phyloP scores from a whole-genome alignment of 2,113 vertebrate genomes.

The Thomomys bottae region DNA sequence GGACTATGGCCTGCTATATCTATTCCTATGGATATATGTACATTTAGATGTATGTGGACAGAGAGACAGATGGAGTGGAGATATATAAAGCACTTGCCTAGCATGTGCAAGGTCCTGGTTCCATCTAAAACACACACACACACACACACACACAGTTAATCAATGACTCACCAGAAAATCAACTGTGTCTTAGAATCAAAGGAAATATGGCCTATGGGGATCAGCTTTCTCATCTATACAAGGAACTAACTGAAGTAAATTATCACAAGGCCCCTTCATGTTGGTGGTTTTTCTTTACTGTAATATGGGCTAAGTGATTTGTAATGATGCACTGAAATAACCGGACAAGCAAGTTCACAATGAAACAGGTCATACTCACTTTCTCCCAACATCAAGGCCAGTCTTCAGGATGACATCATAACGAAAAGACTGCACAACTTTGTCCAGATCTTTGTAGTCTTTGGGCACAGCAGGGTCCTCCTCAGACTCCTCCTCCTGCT shows the following conservation, averaged over 20 bases:
- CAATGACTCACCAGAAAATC: slow-evolving; percentile 1
- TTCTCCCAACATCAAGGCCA: slow-evolving; percentile 93
- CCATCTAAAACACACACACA: too few relatives aligned
- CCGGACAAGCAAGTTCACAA: neutral
- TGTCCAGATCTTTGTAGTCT: slow-evolving; percentile 95
- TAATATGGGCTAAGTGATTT: neutral
- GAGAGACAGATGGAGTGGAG: too few relatives aligned
- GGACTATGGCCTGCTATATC: too few relatives aligned
- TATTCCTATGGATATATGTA: too few relatives aligned
- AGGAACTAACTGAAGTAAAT: neutral
- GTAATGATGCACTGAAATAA: neutral
- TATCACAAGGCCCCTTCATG: neutral
- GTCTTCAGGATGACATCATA: slow-evolving; percentile 93
- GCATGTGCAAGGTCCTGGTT: neutral
- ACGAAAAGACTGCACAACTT: slow-evolving; percentile 91
- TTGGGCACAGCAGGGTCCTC: slow-evolving; percentile 84
- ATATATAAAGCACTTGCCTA: neutral
- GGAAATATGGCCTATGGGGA: neutral
- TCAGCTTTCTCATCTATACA: slow-evolving; percentile 1
- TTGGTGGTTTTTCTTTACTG: neutral
- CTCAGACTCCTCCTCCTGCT: slow-evolving; percentile 88
- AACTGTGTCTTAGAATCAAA: neutral
- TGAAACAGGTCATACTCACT: slow-evolving; percentile 88
- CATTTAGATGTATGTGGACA: too few relatives aligned
- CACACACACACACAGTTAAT: too few relatives aligned